These are phyloP conservation scores for Rhagonycha lutea DNA, from an alignment of 2,888 invertebrate species.

Conservation along the genomic window DNA sequence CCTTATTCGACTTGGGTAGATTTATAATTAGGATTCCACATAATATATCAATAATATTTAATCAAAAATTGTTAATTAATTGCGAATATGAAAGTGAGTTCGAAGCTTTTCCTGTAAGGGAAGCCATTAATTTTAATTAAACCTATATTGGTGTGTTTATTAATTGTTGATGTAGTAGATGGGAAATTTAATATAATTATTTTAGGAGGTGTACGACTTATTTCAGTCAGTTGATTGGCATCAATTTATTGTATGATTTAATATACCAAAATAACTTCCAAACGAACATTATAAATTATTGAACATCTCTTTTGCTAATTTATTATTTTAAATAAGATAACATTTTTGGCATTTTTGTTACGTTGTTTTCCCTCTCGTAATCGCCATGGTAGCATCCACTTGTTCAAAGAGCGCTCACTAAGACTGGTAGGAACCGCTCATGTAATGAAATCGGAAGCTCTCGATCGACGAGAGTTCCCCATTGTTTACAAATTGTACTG, in stretches of 20 bases:
- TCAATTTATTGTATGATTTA: neutral
- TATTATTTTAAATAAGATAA: neutral
- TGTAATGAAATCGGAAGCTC: neutral
- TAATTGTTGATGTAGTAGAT: neutral
- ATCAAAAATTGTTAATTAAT: neutral
- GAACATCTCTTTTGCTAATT: neutral
- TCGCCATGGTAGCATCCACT: neutral
- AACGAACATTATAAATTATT: neutral
- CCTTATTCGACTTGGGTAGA: neutral
- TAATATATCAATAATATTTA: neutral
- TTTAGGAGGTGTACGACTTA: neutral
- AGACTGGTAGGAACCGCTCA: neutral
- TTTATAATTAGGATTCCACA: neutral
- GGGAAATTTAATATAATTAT: neutral
- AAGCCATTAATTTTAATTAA: neutral
- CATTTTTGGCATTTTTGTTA: neutral
- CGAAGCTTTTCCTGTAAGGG: neutral
- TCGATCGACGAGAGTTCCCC: neutral
- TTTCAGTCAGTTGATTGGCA: neutral
- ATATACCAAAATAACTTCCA: neutral
- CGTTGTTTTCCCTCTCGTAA: neutral
- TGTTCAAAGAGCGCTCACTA: neutral
- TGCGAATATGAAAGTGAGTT: neutral
- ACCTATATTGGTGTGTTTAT: neutral
- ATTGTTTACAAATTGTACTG: neutral